Conservation (phyloP, 2,797 vertebrate species). For the Halcyon leucocephala region DNA sequence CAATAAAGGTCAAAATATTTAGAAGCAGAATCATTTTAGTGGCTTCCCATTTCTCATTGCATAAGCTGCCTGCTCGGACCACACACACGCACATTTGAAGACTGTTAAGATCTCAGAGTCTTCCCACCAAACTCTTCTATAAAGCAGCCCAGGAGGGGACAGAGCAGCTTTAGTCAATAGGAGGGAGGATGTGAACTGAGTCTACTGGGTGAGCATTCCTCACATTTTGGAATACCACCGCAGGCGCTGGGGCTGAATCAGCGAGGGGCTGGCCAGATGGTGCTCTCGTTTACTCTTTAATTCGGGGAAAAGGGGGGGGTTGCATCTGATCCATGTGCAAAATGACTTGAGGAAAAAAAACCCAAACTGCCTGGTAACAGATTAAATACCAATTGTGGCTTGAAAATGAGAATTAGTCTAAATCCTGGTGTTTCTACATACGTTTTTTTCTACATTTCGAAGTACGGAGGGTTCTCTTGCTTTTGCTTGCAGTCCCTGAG, state of each 20-base stretch:
- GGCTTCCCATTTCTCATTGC: conserved; percentile 68
- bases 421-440: neutral
- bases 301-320: neutral
- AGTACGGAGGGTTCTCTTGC: neutral
- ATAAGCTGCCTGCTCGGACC: conserved; percentile 56
- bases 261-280: conserved; percentile 36
- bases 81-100: conserved; percentile 56
- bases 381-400: neutral
- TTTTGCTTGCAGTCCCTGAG: neutral
- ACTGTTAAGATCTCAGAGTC: conserved; percentile 60
- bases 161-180: conserved; percentile 50
- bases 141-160: conserved; percentile 45
- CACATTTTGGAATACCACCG: conserved; percentile 34
- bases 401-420: neutral
- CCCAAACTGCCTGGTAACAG: neutral
- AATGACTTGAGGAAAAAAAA: neutral
- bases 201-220: conserved; percentile 65
- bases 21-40: conserved; percentile 69
- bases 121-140: conserved; percentile 51
- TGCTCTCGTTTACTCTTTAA: neutral
- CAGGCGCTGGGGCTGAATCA: conserved; percentile 30
- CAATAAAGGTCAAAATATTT: conserved; percentile 76
- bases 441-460: no score
- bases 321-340: neutral
- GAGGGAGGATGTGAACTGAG: conserved; percentile 53